A percentile compares a stretch with the other conserved stretches of the same genome.
These are phyloP conservation scores for Hemitrygon akajei DNA, from an alignment of 2,797 vertebrate species.

Conservation along the genomic window DNA sequence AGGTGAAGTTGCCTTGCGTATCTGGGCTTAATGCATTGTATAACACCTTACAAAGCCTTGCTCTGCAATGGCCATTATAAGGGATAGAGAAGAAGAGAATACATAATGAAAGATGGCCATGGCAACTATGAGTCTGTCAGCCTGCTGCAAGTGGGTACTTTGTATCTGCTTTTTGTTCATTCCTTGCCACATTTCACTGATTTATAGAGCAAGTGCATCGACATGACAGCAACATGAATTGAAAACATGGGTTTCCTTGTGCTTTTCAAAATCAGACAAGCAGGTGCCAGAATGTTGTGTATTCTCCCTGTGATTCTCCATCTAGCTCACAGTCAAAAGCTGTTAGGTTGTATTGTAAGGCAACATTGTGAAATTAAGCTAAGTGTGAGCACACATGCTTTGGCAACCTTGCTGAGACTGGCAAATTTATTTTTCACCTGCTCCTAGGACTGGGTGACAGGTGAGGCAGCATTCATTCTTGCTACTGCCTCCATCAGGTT, in stretches of 20 bases:
- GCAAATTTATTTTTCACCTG: slow-evolving; percentile 32
- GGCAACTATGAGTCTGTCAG: neutral
- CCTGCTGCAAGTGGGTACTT: neutral
- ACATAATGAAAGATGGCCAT: neutral
- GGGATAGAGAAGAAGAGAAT: neutral
- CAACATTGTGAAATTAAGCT: slow-evolving; percentile 34
- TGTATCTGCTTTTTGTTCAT: neutral
- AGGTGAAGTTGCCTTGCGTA: neutral
- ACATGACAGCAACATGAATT: neutral
- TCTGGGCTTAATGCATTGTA: neutral
- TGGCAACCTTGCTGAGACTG: slow-evolving; percentile 22
- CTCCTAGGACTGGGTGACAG: slow-evolving; percentile 9
- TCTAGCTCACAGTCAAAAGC: slow-evolving; percentile 23
- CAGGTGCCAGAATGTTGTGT: slow-evolving; percentile 5
- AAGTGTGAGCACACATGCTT: slow-evolving; percentile 31
- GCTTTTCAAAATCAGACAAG: slow-evolving; percentile 11
- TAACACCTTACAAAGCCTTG: neutral
- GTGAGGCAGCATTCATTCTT: neutral
- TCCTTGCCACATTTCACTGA: neutral
- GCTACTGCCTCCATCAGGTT: neutral
- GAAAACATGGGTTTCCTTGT: neutral
- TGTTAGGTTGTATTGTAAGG: slow-evolving; percentile 30
- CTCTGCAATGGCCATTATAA: neutral
- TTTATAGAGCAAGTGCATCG: neutral
- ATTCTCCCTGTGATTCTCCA: slow-evolving; percentile 24